Evolutionary conservation across 1,140 invertebrate genomes (phyloP).

Genomic region (Dendrolimus kikuchii): DNA sequence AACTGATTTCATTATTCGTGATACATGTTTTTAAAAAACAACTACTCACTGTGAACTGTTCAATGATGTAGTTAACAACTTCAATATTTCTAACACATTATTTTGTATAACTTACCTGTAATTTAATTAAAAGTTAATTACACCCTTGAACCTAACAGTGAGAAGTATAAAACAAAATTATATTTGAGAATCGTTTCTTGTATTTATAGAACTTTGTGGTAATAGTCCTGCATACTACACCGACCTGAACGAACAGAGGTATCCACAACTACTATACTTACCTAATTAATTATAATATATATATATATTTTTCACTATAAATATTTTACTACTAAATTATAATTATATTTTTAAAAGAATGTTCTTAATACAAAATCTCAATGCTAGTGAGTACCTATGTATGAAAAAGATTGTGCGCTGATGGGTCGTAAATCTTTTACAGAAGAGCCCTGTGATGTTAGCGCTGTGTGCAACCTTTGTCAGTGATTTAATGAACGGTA

Average conservation of each 20-base stretch:
- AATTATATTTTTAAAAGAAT: too few species aligned
- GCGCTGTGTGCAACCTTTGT: constrained; percentile 69
- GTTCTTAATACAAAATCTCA: too few species aligned
- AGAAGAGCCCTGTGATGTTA: constrained; percentile 73
- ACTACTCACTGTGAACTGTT: constrained; percentile 16
- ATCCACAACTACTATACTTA: constrained; percentile 60
- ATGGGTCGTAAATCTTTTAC: constrained; percentile 74
- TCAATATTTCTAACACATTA: background rate
- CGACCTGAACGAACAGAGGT: constrained; percentile 71
- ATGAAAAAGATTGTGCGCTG: constrained; percentile 57
- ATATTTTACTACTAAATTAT: too few species aligned
- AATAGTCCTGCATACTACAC: constrained; percentile 73
- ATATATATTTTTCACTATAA: constrained; percentile 19
- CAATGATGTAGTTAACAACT: constrained; percentile 30
- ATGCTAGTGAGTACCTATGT: constrained; percentile 1
- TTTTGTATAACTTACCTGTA: too few species aligned
- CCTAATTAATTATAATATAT: constrained; percentile 31
- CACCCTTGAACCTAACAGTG: constrained; percentile 50
- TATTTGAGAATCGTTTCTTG: constrained; percentile 70
- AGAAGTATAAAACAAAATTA: constrained; percentile 51
- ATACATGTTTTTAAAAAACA: too few species aligned
- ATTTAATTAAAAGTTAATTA: constrained; percentile 12
- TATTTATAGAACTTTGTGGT: constrained; percentile 76
- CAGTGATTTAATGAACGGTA: constrained; percentile 70
- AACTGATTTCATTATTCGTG: too few species aligned